A percentile compares a stretch with the other conserved stretches of the same genome.
Evolutionary conservation across 2,113 vertebrate species (phyloP).

Genomic region (Sander vitreus): DNA sequence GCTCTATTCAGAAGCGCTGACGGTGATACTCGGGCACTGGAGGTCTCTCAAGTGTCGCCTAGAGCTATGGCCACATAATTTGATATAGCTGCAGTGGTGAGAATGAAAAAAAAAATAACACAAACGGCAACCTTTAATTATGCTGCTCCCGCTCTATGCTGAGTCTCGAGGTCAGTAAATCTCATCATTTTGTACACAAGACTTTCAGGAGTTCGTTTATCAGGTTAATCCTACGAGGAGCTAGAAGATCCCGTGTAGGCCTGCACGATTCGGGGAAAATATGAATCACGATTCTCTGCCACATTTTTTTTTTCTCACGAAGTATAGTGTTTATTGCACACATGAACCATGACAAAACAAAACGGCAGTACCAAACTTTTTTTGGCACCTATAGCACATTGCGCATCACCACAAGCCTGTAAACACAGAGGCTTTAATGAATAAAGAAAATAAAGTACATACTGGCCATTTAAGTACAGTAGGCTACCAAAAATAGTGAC

Average conservation of each 20-base stretch:
- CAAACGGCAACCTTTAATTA: slow-evolving; percentile 71
- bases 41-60: slow-evolving; percentile 77
- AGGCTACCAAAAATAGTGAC: too few relatives aligned
- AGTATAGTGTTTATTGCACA: too few relatives aligned
- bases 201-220: slow-evolving; percentile 52
- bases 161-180: slow-evolving; percentile 32
- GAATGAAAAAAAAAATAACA: slow-evolving; percentile 50
- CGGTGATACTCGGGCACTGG: slow-evolving; percentile 60
- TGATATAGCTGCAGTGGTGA: slow-evolving; percentile 78
- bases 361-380: too few relatives aligned
- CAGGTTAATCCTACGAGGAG: slow-evolving; percentile 36
- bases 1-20: slow-evolving; percentile 72
- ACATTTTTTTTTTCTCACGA: too few relatives aligned
- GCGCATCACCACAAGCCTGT: too few relatives aligned
- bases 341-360: too few relatives aligned
- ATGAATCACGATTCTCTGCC: too few relatives aligned
- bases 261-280: too few relatives aligned
- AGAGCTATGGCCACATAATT: slow-evolving; percentile 74
- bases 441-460: too few relatives aligned
- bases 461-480: too few relatives aligned
- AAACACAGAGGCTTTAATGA: too few relatives aligned
- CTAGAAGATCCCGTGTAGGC: background rate
- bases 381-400: too few relatives aligned
- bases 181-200: slow-evolving; percentile 29
- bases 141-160: slow-evolving; percentile 67